Evolutionary conservation across 1,140 invertebrate genomes (phyloP), one percentile per base, ranked within the genome.

Genomic region (Drosophila lacteicornis): DNA sequence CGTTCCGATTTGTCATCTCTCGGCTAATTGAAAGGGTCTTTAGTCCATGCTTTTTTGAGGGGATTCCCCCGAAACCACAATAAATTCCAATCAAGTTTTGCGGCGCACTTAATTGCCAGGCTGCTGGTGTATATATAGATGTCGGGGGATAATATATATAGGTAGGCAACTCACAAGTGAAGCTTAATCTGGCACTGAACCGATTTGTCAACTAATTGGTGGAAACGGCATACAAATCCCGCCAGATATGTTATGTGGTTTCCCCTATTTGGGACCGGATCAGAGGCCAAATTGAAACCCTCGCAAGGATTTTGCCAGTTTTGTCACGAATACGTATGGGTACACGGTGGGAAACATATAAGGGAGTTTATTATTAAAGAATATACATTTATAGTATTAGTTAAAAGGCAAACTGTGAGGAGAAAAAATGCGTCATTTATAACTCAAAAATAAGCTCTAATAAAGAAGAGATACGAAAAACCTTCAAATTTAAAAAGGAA

Each of bases 81-180:
- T 70, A 79, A 78, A 78, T 87, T 88, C 68, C 84, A 87, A 87
- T 87, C 80, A 88, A 74, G 68, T 75, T 83, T 66, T 80, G 84
- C 60, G 80, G 80, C 68, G 59, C 61, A 80, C 70, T 83, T 88
- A 88, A 87, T 88, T 87, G 76, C 76, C 76, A 51, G 46, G 27
- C 62, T 69, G 67, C 62, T 56, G 67, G 62, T 38, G 13, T 43
- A 43, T 40, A 11, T 22, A 56, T 11, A 25, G 62, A 30, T 11
- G 61, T 59, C 38, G 2, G 36, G 33, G 49, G 33, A 15, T 53
- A 62, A 22, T 33, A 5, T 33, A 5, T 30, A 8, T 19, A 22
- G 22, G 12, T 19, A 17, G 19, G 27, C 33, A 19, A 22, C 33
- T 43, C 51, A 30, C 42, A 46, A 66, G 73, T 50, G 40, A 33